Percentiles rank a stretch among this genome's conserved stretches.
phyloP scores from a whole-genome alignment of 1,140 invertebrate species.

The Caenorhabditis latens region DNA sequence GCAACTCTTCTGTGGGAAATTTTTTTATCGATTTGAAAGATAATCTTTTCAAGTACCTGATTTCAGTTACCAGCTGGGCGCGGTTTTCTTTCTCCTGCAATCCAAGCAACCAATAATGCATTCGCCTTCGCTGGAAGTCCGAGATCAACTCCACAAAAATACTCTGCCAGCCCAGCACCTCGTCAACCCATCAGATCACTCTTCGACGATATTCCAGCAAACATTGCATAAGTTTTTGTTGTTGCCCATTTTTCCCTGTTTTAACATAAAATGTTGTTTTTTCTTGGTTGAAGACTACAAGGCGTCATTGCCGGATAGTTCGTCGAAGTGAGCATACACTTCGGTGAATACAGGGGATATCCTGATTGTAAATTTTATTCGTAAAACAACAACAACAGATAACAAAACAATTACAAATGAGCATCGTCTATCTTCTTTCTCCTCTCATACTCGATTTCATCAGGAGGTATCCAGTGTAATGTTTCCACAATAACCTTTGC shows the following conservation, averaged over 20 bases:
- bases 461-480: constrained; percentile 3
- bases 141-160: not conserved
- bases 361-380: too few species aligned
- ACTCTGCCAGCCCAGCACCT: not conserved
- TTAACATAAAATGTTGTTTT: constrained; percentile 14
- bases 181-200: not conserved
- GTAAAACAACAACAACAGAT: too few species aligned
- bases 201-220: constrained; percentile 17
- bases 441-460: not conserved
- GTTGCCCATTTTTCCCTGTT: not conserved
- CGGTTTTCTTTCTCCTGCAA: constrained; percentile 31
- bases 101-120: not conserved
- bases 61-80: constrained; percentile 33
- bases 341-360: too few species aligned
- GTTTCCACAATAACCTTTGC: constrained; percentile 28
- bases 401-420: too few species aligned
- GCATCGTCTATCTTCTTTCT: too few species aligned
- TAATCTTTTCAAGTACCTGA: not conserved
- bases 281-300: too few species aligned
- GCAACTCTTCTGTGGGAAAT: not conserved
- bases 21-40: not conserved
- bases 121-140: not conserved
- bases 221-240: not conserved
- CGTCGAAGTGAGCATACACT: too few species aligned
- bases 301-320: too few species aligned